Evolutionary conservation across 1,140 invertebrate species (phyloP), one percentile per base, ranked within the genome.

Genomic region (Probaryconus sp.): DNA sequence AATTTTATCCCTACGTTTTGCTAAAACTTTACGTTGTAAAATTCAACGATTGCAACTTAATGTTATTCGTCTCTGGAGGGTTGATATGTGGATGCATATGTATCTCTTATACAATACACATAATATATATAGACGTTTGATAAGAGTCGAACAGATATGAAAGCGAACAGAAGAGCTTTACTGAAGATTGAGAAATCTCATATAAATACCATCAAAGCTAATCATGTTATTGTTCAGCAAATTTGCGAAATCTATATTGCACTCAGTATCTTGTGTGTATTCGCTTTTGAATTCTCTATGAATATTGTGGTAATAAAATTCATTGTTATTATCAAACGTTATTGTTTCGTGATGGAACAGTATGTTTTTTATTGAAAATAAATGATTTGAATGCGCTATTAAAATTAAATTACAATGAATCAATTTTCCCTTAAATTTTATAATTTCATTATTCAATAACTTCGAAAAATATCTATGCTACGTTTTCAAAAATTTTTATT

Each of bases 11-110:
- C 17, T 43, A 2, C 21, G 1, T 24, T 31, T 17, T 9, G 18
- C 5, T 4, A 5, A 56, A 48, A 67, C 42, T 56, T 40, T 38
- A 11, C 30, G 10, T 16, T 26, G 45, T 53, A 45, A 53, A 37
- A 26, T 50, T 50, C 53, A 31, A 9, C 55, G 51, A 53, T 61
- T 69, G 37, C 31, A 31, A 58, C 42, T 61, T 38, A 3, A 5
- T 45, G 55, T 69, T 69, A 69, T 60, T 60, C 40, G 47, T 69
- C 65, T 69, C 65, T 61, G 1, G 65, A 31, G 65, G 45, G 40
- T 17, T 17, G 47, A 69, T 69, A 69, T 61, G 55, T 26, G 30
- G 64, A 68, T 68, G 51, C 51, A 68, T 61, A 60, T 53, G 47
- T 51, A 45, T 16, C 28, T 61, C 31, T n/a, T n/a, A 33, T 6